These are phyloP conservation scores for Furnarius figulus DNA, from an alignment of 2,113 vertebrate genomes.

Conservation along the genomic window DNA sequence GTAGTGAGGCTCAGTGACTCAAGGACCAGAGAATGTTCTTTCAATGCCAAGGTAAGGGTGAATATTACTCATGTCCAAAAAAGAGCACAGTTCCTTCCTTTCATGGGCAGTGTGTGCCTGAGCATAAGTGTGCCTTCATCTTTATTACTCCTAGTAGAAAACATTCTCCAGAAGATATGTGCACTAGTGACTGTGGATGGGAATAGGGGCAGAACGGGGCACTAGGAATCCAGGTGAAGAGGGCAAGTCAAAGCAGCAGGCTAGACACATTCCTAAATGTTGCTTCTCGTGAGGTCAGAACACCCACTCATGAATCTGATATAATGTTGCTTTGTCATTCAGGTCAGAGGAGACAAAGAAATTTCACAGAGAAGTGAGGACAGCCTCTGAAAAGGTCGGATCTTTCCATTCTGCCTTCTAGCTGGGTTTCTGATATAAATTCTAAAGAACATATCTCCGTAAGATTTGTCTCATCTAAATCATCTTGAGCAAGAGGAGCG, in stretches of 20 bases:
- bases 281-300: background rate
- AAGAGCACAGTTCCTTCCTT: background rate
- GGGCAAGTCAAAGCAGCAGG: background rate
- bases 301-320: background rate
- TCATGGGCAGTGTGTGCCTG: background rate
- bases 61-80: background rate
- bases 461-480: background rate
- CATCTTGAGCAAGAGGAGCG: background rate
- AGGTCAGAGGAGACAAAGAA: background rate
- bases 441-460: fast-evolving
- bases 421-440: background rate
- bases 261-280: background rate
- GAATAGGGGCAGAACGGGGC: background rate
- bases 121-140: background rate
- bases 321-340: background rate
- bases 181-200: background rate
- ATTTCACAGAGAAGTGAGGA: background rate
- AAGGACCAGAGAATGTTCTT: slow-evolving; percentile 6
- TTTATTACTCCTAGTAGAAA: background rate
- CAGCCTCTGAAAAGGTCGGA: background rate
- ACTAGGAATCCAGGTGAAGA: background rate
- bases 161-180: background rate
- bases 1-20: background rate
- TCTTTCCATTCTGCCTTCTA: background rate
- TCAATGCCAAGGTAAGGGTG: slow-evolving; percentile 1